Base-by-base conservation (phyloP, 2,888 invertebrate genomes). In the Himalopsyche anomala region DNA sequence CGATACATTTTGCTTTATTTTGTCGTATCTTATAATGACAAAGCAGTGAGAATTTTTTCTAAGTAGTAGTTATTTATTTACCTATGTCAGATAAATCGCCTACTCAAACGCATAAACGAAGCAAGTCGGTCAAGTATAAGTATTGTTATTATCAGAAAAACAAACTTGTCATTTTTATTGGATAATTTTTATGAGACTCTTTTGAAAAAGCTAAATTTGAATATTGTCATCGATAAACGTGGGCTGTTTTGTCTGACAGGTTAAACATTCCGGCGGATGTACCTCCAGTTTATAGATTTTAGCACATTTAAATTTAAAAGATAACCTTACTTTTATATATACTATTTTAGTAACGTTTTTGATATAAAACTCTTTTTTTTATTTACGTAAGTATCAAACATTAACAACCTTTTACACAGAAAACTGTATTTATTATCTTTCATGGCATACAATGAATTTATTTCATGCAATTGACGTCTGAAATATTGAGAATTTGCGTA, bases 141-240 rank as follows among this genome's bases (percentile, higher is more conserved):
- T 62, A 28, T 62, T n/a, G 62, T 62, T 62, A 74, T 12, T 36
- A 74, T 74, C 74, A 36, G 74, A 74, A 74, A 74, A 74, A 74
- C 74, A 36, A 74, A 74, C 74, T 74, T 74, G 38, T 74, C 74
- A 74, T 74, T 74, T 74, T 74, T 74, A 74, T 74, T 74, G 74
- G 36, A 36, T 74, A 62, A 19, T 74, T 74, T 74, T 74, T 74
- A 74, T 74, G 12, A 74, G 19, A 74, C 12, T 74, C 74, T 74
- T 74, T 74, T 36, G 36, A 74, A 38, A 74, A 36, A 38, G 74
- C 36, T 74, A 74, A 38, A 74, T 74, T 74, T 74, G 36, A 74
- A 74, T 74, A 74, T 74, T 38, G 36, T 74, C 36, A 74, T 36
- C 74, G 74, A 38, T 74, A 12, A 74, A 19, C 74, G 74, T 74